Evolutionary conservation across 2,888 invertebrate genomes (phyloP), one percentile per base, ranked within the genome.

Genomic region (Loripinus fragilis): DNA sequence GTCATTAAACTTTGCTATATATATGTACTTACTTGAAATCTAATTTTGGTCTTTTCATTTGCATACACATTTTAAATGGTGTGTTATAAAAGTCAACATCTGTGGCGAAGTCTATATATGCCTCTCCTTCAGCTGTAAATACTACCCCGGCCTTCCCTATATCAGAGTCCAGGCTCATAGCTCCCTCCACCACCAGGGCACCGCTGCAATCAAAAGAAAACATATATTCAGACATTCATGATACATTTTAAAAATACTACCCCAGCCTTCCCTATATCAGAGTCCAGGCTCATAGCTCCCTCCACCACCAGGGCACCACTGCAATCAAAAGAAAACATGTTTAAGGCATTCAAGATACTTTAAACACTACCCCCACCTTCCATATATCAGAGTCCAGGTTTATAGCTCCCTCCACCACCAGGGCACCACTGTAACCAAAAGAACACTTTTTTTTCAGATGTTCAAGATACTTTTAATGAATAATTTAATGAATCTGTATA

Each of bases 51-150:
- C 96, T 96, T 66, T 95, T 95, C 94, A 97, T 95, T 90, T 96
- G 96, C 94, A 97, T 95, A 93, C 97, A 97, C 71, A 97, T 94
- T 85, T 96, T 95, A 71, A 93, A 90, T n/a, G 96, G 95, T 74
- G 95, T 95, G 28, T 95, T 95, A 70, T 96, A 96, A 91, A 97
- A 97, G 90, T 97, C 96, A 45, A 97, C 95, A 90, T 97, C 96
- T 0, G 96, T 96, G 64, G 95, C 94, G 70, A 97, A 94, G 88
- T 95, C 95, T 23, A 97, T 94, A 89, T 95, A 95, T 0, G 96
- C 96, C 55, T 87, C 96, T 45, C 96, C 94, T 0, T 95, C 95
- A 1, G 96, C 92, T 17, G 94, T 95, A 89, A 96, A 96, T 86
- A 96, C 95, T 5, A 96, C 95, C 85, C 95, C 95, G 17, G 96